A percentile compares a stretch with the other conserved stretches of the same genome.
These are phyloP conservation scores for Lates japonicus DNA, from an alignment of 2,797 vertebrate species.

Conservation along the genomic window DNA sequence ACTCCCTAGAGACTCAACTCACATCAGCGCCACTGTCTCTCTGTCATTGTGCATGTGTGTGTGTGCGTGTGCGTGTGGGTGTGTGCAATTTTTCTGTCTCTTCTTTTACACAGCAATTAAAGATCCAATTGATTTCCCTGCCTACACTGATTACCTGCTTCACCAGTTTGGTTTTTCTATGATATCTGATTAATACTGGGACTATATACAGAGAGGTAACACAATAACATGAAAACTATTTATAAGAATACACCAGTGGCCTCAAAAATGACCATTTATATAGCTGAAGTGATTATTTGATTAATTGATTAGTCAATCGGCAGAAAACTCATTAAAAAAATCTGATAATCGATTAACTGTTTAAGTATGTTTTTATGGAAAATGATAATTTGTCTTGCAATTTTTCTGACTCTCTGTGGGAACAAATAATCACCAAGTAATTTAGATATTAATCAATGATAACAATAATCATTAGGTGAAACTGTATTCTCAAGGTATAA, in stretches of 20 bases:
- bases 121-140: constrained; percentile 78
- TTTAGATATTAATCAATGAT: background rate
- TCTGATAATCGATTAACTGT: background rate
- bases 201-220: constrained; percentile 10
- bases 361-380: background rate
- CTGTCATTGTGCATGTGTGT: constrained; percentile 21
- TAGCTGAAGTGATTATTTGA: background rate
- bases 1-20: constrained; percentile 73
- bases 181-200: constrained; percentile 57
- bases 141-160: constrained; percentile 76
- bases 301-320: background rate
- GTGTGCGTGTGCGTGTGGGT: constrained; percentile 10
- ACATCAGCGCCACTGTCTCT: constrained; percentile 63
- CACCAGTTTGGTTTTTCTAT: constrained; percentile 64
- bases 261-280: background rate
- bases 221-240: constrained; percentile 4
- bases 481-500: background rate
- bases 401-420: background rate
- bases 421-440: background rate
- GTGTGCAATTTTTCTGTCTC: constrained; percentile 54
- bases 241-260: background rate
- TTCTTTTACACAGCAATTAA: constrained; percentile 74
- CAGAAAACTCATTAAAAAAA: background rate
- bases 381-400: too few relatives aligned
- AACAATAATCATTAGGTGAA: background rate